Evolutionary conservation across 2,797 vertebrate species (phyloP), one percentile per base, ranked within the genome.

Genomic region (Phataginus tetradactyla): DNA sequence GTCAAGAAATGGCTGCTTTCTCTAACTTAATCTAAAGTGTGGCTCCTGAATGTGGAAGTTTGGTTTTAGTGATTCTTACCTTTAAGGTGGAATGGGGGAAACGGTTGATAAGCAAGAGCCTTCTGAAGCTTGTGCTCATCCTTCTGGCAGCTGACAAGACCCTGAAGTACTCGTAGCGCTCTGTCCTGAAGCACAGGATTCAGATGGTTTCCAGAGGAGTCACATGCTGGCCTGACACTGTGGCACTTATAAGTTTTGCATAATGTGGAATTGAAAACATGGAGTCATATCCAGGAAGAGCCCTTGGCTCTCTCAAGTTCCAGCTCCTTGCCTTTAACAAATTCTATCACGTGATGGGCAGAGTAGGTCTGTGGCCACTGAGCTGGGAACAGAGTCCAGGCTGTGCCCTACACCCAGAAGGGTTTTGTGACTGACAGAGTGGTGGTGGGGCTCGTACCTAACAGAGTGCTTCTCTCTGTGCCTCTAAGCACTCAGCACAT

Each of bases 401-500:
- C 29, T 57, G 74, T 17, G 39, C 13, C 37, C 13, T 0, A 4
- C 51, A 75, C 77, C 55, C 23, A 12, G 0, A n/a, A 61, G 53
- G 55, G 49, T 11, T 18, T 7, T 37, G 42, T n/a, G 86, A 45
- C 71, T 7, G 0, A 3, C 1, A 0, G 23, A 63, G 89, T 0
- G 0, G 45, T 4, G 66, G 7, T 3, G 20, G 92, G 27, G 1
- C 17, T 45, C 1, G 1, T 0, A 0, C 1, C 0, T 4, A 1
- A 0, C 1, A 0, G 39, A 37, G n/a, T 2, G 9, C 10, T 2
- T 7, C 37, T 8, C 79, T 10, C 1, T 9, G 17, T 2, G 25
- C 72, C 32, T 12, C 88, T 29, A 10, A 45, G 4, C 32, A 1
- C 13, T 66, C 7, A 21, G 64, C 5, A 4, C 2, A 0, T 0